Base-by-base conservation (phyloP, 2,113 vertebrate genomes). In the Corythornis vintsioides region DNA sequence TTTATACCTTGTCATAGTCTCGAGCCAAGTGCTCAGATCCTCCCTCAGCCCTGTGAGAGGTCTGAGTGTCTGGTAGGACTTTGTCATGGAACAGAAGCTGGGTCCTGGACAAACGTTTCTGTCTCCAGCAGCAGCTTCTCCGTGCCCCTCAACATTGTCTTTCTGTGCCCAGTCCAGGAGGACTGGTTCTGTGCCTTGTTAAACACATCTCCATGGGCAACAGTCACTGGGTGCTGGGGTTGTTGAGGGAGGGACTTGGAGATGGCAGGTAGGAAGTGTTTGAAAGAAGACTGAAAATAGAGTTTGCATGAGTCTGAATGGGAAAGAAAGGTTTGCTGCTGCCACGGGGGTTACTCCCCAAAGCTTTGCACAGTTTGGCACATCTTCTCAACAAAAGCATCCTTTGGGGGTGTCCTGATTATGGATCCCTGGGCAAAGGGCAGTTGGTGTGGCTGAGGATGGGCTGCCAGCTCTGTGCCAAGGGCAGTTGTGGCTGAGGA, bases 161-260 rank as follows among this genome's bases (percentile, higher is more conserved):
- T 81, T n/a, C 57, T 0, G 2, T 59, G 21, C 35, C 19, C 15
- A 15, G 28, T 48, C n/a, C 24, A 26, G 9, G 31, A 61, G 14
- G 13, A 35, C 17, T 69, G 48, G 13, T 35, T 47, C 10, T 65
- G 10, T 63, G 82, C 31, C 52, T 80, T 63, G 38, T 63, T 59
- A 33, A 7, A 25, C 7, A n/a, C 6, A 5, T 2, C 5, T 50
- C 15, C 0, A 0, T 38, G 33, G 19, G 9, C 15, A 55, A 3
- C 0, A 0, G 16, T 63, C 28, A 10, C 28, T 56, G 14, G 11
- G 17, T 66, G 15, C 7, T 73, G 57, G 60, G 22, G 38, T 60
- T 40, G 5, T 40, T 72, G 57, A n/a, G 13, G 24, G n/a, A 87
- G 82, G 66, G 35, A 2, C 15, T 52, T 0, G 0, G 33, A 59